Evolutionary conservation across 2,113 vertebrate genomes (phyloP).

Genomic region (Balaenoptera acutorostrata): DNA sequence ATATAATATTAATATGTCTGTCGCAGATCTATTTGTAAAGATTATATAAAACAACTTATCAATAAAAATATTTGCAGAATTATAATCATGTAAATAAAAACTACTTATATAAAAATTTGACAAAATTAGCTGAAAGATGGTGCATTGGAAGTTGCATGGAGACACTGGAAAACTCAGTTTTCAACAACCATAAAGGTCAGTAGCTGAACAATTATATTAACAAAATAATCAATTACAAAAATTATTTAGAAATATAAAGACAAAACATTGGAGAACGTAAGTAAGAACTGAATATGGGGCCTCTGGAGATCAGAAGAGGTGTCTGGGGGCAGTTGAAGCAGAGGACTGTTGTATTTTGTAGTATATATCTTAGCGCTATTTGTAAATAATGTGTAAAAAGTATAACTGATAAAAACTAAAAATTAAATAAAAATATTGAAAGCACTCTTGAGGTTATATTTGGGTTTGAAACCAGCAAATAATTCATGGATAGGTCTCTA

Average conservation of each 20-base stretch:
- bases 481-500: background rate
- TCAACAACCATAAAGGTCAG: background rate
- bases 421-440: background rate
- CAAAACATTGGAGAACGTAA: background rate
- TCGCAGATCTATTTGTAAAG: background rate
- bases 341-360: background rate
- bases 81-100: background rate
- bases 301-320: background rate
- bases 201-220: background rate
- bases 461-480: background rate
- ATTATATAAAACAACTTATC: background rate
- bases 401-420: background rate
- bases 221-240: background rate
- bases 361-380: background rate
- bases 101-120: background rate
- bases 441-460: background rate
- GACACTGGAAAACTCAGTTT: background rate
- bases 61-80: background rate
- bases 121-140: background rate
- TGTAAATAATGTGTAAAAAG: background rate
- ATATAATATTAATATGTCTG: background rate
- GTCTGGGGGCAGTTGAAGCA: background rate
- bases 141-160: background rate
- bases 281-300: background rate
- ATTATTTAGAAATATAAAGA: background rate